These are phyloP conservation scores for Trichogramma evanescens DNA, from an alignment of 2,888 invertebrate genomes.

Conservation along the genomic window DNA sequence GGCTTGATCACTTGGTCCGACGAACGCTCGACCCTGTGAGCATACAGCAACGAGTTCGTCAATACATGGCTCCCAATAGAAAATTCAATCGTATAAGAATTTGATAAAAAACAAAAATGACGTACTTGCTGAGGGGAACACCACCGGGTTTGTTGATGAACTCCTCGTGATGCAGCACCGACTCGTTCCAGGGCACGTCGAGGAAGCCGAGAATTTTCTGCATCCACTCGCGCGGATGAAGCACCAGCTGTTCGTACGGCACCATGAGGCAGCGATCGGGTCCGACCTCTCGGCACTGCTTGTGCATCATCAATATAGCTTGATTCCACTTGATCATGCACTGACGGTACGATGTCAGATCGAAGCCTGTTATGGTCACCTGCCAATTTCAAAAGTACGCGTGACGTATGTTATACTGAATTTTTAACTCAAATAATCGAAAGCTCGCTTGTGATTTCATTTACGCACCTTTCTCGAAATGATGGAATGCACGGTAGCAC, in stretches of 20 bases:
- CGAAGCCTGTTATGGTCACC: conserved; percentile 86
- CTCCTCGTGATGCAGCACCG: conserved; percentile 94
- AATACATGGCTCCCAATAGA: background rate
- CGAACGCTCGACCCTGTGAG: conserved; percentile 83
- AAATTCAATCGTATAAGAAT: background rate
- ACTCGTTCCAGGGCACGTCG: conserved; percentile 88
- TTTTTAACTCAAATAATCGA: background rate
- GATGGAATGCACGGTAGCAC: conserved; percentile 97
- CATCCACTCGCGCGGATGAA: conserved; percentile 88
- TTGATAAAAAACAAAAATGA: background rate
- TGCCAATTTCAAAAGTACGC: conserved; percentile 26
- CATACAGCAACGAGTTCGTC: background rate
- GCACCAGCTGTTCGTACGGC: conserved; percentile 93
- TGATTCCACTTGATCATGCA: conserved; percentile 96
- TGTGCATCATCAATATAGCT: conserved; percentile 89
- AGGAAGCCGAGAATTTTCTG: conserved; percentile 80
- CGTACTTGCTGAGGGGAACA: conserved; percentile 89
- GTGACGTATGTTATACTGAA: background rate
- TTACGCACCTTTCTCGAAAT: conserved; percentile 78
- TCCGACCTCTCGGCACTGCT: conserved; percentile 81
- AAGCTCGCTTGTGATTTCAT: background rate
- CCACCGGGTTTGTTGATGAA: conserved; percentile 93
- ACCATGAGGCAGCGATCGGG: conserved; percentile 76
- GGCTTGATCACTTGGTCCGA: conserved; percentile 99
- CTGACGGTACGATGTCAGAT: conserved; percentile 86